A percentile compares a stretch with the other conserved stretches of the same genome.
These are phyloP conservation scores for Cenopis cana DNA, from an alignment of 2,888 invertebrate genomes.

Conservation along the genomic window DNA sequence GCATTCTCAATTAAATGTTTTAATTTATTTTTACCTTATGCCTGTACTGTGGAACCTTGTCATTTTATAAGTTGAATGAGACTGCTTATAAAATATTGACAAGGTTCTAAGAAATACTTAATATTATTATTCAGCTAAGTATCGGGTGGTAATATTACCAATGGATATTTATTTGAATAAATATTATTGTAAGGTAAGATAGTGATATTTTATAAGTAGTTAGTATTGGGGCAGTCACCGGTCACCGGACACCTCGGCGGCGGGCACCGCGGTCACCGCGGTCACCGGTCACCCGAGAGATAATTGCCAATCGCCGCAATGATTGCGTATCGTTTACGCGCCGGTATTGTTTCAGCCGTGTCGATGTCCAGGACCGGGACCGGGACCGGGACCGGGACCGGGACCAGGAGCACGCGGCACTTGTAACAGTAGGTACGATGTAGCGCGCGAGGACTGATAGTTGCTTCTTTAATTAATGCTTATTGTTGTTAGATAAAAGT, in stretches of 20 bases:
- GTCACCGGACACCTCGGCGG: constrained; percentile 23
- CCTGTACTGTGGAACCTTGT: no score
- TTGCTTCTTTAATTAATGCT: no score
- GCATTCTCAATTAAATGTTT: no score
- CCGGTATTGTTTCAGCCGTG: constrained; percentile 48
- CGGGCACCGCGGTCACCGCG: no score
- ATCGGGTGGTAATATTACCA: not conserved
- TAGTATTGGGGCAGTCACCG: not conserved
- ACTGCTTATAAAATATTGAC: not conserved
- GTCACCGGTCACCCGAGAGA: constrained; percentile 69
- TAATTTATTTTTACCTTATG: no score
- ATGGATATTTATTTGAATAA: not conserved
- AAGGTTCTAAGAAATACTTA: not conserved
- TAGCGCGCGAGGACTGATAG: no score
- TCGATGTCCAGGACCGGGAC: constrained; percentile 21
- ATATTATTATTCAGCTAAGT: not conserved
- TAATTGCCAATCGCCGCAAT: constrained; percentile 78
- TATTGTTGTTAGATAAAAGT: no score
- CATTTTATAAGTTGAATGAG: no score
- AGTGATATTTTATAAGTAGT: not conserved
- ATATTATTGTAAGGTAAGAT: not conserved
- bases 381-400: no score
- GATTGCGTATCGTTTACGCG: constrained; percentile 69
- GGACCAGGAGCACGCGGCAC: no score
- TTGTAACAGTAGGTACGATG: no score